Evolutionary conservation across 1,140 invertebrate genomes (phyloP).

Genomic region (Tetramorium alpestre): DNA sequence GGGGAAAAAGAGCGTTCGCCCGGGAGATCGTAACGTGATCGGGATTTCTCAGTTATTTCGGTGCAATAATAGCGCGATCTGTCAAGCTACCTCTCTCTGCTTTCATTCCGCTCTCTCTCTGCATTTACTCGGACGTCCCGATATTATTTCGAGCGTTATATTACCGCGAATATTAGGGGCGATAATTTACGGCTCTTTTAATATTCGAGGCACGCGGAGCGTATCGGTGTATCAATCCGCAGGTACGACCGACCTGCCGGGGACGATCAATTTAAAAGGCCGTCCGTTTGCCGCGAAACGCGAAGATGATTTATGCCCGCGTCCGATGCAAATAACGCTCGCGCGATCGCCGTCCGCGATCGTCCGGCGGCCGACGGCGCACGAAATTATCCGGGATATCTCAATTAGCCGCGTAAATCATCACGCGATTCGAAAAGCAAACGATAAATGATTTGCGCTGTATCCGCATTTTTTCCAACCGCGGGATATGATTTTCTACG

Average conservation of each 20-base stretch:
- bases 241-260: slow-evolving; percentile 50
- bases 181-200: slow-evolving; percentile 52
- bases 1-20: background rate
- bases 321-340: slow-evolving; percentile 65
- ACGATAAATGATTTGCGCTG: slow-evolving; percentile 64
- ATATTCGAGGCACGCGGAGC: slow-evolving; percentile 22
- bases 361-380: slow-evolving; percentile 20
- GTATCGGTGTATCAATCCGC: slow-evolving; percentile 63
- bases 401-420: slow-evolving; percentile 66
- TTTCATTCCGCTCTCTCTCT: background rate
- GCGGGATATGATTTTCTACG: slow-evolving; percentile 42
- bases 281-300: slow-evolving; percentile 68
- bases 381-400: slow-evolving; percentile 19
- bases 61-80: background rate
- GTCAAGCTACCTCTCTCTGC: background rate
- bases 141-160: background rate
- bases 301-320: slow-evolving; percentile 75
- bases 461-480: slow-evolving; percentile 6
- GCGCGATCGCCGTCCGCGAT: slow-evolving; percentile 53
- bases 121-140: background rate
- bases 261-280: slow-evolving; percentile 76
- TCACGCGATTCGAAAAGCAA: slow-evolving; percentile 30
- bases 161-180: background rate
- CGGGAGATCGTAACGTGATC: background rate
- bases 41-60: background rate